phyloP scores from a whole-genome alignment of 2,113 vertebrate species.

The Promerops cafer region DNA sequence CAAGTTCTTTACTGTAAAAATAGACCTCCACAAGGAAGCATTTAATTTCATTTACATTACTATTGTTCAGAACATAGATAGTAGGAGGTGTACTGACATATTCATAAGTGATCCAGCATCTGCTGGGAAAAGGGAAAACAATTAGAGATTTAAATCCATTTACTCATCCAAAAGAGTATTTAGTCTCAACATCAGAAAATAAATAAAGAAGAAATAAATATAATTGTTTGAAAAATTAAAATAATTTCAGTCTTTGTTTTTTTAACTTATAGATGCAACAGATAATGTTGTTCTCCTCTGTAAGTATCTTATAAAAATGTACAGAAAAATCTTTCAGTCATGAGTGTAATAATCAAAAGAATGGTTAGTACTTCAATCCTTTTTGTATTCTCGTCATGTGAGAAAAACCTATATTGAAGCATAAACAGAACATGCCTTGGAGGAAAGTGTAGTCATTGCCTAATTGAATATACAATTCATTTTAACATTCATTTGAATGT shows the following conservation, averaged over 20 bases:
- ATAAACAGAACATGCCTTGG: not conserved
- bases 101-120: not conserved
- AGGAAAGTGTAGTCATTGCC: not conserved
- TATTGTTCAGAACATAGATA: not conserved
- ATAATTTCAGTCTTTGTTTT: not conserved
- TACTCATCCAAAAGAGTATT: not conserved
- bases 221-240: not conserved
- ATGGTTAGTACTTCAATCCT: not conserved
- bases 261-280: not conserved
- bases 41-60: not conserved
- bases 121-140: not conserved
- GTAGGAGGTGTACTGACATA: not conserved
- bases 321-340: not conserved
- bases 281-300: not conserved
- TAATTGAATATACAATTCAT: not conserved
- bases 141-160: conserved; percentile 17
- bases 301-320: not conserved
- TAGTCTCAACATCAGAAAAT: not conserved
- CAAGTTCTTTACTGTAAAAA: not conserved
- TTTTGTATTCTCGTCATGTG: not conserved
- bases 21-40: not conserved
- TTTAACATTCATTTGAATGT: not conserved
- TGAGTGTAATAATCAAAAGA: not conserved
- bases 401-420: not conserved
- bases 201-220: not conserved